Evolutionary conservation across 2,888 invertebrate genomes (phyloP).

Genomic region (Amaurobius ferox): DNA sequence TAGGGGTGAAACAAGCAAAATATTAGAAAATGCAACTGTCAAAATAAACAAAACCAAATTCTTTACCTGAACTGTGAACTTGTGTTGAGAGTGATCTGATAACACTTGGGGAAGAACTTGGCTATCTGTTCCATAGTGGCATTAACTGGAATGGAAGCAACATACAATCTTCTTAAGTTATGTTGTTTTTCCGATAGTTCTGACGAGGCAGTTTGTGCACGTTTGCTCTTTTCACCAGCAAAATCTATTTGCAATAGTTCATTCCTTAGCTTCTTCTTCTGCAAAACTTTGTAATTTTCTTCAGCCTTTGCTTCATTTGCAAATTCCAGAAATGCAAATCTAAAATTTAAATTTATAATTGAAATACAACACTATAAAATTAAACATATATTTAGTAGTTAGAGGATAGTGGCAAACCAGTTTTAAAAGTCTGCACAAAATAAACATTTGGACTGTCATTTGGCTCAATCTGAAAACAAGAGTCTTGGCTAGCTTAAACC

Average conservation of each 20-base stretch:
- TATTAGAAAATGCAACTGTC: too few species aligned
- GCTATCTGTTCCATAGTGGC: slow-evolving; percentile 22
- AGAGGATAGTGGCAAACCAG: too few species aligned
- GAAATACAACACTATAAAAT: too few species aligned
- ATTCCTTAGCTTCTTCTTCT: slow-evolving; percentile 34
- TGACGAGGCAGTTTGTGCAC: not conserved
- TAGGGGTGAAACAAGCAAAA: too few species aligned
- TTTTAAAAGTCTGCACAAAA: too few species aligned
- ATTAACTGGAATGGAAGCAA: slow-evolving; percentile 21
- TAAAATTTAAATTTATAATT: too few species aligned
- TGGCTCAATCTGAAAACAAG: too few species aligned
- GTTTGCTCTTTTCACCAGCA: slow-evolving; percentile 47
- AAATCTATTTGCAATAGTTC: slow-evolving; percentile 30
- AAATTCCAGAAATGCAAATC: slow-evolving; percentile 58
- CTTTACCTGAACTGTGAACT: slow-evolving; percentile 20
- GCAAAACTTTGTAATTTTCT: slow-evolving; percentile 15
- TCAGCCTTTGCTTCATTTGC: slow-evolving; percentile 38
- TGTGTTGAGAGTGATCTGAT: slow-evolving; percentile 24
- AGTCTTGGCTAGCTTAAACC: too few species aligned
- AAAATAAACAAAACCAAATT: too few species aligned
- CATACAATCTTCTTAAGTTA: slow-evolving; percentile 22
- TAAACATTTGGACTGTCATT: too few species aligned
- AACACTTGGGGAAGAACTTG: slow-evolving; percentile 8
- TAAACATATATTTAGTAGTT: too few species aligned
- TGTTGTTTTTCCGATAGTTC: not conserved